phyloP scores from a whole-genome alignment of 1,140 invertebrate genomes.

The Vanessa tameamea region DNA sequence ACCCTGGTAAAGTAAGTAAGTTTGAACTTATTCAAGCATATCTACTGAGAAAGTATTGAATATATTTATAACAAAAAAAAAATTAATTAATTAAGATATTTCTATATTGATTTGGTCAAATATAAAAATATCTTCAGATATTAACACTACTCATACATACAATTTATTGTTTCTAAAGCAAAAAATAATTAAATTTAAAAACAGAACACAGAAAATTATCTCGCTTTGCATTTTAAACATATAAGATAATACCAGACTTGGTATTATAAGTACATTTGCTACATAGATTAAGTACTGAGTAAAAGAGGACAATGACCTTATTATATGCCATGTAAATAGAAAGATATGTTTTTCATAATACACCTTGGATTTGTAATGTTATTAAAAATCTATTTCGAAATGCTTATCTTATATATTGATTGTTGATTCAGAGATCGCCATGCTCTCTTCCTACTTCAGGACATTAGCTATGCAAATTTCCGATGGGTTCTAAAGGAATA shows the following conservation, averaged over 20 bases:
- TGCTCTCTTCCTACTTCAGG: background rate
- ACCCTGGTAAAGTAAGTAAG: no score
- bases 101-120: no score
- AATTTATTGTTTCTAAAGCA: background rate
- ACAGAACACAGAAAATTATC: background rate
- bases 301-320: slow-evolving; percentile 63
- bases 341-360: slow-evolving; percentile 6
- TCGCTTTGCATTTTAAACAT: slow-evolving; percentile 20
- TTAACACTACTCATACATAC: no score
- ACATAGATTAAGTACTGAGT: slow-evolving; percentile 30
- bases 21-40: no score
- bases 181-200: slow-evolving; percentile 5
- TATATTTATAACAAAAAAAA: no score
- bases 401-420: background rate
- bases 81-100: no score
- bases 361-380: background rate
- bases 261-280: slow-evolving; percentile 4
- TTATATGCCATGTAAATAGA: slow-evolving; percentile 55
- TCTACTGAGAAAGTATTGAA: no score
- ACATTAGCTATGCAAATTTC: slow-evolving; percentile 11
- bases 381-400: background rate
- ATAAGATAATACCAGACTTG: slow-evolving; percentile 5
- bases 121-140: no score
- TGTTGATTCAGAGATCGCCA: background rate
- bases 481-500: background rate